Base-by-base conservation (phyloP, 2,797 vertebrate species). In the Phylloscopus collybita region DNA sequence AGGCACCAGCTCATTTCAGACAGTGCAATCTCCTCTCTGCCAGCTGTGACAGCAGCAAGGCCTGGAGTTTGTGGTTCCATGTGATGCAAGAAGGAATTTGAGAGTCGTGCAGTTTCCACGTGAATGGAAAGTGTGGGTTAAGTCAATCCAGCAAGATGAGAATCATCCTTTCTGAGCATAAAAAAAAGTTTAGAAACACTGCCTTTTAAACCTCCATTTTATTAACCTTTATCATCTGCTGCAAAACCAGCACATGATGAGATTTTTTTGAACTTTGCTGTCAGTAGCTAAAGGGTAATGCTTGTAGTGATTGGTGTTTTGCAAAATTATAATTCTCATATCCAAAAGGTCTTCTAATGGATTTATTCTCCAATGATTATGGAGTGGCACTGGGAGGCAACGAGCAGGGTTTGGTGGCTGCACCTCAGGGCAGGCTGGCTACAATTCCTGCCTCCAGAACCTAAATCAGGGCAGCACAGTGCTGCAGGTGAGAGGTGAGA, bases 181-280 rank as follows among this genome's bases (percentile, higher is more conserved):
- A 92, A 94, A 38, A 38, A 40, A 96, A 83, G 80, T 88, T 62
- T 75, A 95, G 80, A 93, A 97, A 93, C 17, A 11, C 15, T 91
- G 66, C 66, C 89, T 97, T 96, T 80, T 90, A 96, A 96, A 82
- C 61, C 27, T 82, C 86, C 69, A 22, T 96, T 97, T 98, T 96
- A 97, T 97, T 98, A 97, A 98, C 95, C 97, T 98, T 97, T 97
- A 94, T 97, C 96, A 97, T 81, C 54, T 86, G 75, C 90, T 94
- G 81, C 60, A 69, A 96, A 97, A 95, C 56, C 91, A 82, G 93
- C 32, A 59, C 50, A 90, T 72, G 92, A 97, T 92, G 88, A 92
- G 92, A 92, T 95, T 97, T 97, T 97, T 97, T 70, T 97, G 60
- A 97, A 97, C 95, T 95, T 91, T 94, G 69, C 95, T 96, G 90